Evolutionary conservation across 2,113 vertebrate species (phyloP).

Genomic region (Scartelaos histophorus): DNA sequence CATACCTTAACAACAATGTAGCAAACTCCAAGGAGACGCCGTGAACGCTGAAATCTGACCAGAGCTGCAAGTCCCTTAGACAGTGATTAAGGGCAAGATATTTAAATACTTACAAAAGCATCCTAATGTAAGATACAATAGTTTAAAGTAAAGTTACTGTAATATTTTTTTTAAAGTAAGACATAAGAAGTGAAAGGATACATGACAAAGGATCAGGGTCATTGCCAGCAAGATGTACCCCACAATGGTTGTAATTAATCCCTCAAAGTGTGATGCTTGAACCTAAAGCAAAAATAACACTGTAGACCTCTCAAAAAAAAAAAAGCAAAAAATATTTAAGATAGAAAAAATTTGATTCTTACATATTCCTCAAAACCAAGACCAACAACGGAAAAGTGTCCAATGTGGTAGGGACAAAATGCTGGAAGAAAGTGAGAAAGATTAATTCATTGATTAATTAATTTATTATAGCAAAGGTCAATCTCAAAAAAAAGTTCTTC

Average conservation of each 20-base stretch:
- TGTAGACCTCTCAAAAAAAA: not conserved
- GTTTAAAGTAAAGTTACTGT: not conserved
- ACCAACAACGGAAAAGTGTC: constrained; percentile 97
- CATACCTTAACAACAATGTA: constrained; percentile 99
- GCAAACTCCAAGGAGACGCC: constrained; percentile 94
- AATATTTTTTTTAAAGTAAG: not conserved
- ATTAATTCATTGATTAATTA: not conserved
- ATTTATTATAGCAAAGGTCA: not conserved
- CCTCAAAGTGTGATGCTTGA: constrained; percentile 97
- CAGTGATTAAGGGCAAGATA: constrained; percentile 76
- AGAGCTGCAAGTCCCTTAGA: constrained; percentile 94
- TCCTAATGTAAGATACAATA: too few relatives aligned
- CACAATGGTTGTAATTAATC: constrained; percentile 96
- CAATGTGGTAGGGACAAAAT: constrained; percentile 98
- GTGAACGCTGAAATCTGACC: constrained; percentile 94
- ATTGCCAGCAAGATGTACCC: constrained; percentile 95
- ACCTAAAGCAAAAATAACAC: constrained; percentile 77
- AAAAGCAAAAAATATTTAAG: not conserved
- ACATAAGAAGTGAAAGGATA: constrained; percentile 83
- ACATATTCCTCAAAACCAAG: constrained; percentile 97
- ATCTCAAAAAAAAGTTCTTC: constrained; percentile 38
- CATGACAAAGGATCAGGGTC: constrained; percentile 94
- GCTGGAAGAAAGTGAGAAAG: constrained; percentile 70
- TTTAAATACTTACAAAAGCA: not conserved
- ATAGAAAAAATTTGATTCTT: constrained; percentile 61